Evolutionary conservation across 35 echinoderm and acorn worm genomes (phyloP), one percentile per base, ranked within the genome.

Genomic region (Diadema setosum): DNA sequence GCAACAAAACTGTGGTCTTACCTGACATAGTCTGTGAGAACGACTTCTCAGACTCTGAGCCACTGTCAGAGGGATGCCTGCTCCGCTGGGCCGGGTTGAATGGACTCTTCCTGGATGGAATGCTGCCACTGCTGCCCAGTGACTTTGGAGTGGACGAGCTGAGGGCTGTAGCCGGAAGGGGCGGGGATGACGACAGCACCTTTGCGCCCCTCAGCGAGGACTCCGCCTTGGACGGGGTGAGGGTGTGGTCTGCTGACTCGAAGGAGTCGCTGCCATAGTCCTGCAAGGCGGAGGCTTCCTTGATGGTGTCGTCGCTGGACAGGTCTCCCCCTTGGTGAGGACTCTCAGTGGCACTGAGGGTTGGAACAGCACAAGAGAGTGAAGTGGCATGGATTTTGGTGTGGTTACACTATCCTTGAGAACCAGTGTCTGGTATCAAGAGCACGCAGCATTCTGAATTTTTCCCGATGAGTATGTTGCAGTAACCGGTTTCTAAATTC

Each of bases 1-100:
- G n/a, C n/a, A n/a, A n/a, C n/a, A n/a, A n/a, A n/a, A n/a, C n/a
- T n/a, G n/a, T n/a, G n/a, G n/a, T n/a, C n/a, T 78, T 69, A 99
- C 96, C 96, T 42, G 96, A 99, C 81, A 94, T 87, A 26, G 92
- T 99, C 80, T 94, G 92, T 25, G 96, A 99, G 37, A 94, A 90
- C 5, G 96, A 99, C 50, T 86, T 88, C 85, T 99, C 96, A 3
- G 96, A 99, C 57, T 97, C 95, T 1, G 96, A 99, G 42, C 96
- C 96, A 87, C 96, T 99, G 84, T 99, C 96, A 2, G 95, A 91
- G 34, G 94, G 93, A 16, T 86, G 82, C 49, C 86, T 88, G n/a
- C 76, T 82, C 59, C 80, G 84, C 29, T 58, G 45, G 3, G 52
- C 75, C 3, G 95, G 90, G 18, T 73, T 44, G 70, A 92, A 37